Conservation (phyloP, 2,797 vertebrate genomes). For the Scleropages formosus region DNA sequence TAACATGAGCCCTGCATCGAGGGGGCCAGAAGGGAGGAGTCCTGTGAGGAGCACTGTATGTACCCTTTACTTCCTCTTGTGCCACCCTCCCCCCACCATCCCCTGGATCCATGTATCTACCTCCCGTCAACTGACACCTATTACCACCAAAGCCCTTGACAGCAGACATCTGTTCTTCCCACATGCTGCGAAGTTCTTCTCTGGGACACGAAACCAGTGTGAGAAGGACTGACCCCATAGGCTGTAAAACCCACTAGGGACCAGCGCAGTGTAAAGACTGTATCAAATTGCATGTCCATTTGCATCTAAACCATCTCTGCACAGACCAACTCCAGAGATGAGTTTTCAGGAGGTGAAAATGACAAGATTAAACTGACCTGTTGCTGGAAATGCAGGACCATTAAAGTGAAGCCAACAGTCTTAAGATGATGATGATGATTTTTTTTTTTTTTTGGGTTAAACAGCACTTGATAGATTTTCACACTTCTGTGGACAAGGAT, state of each 20-base stretch:
- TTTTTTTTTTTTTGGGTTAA: neutral
- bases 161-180: neutral
- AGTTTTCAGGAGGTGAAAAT: neutral
- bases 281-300: constrained; percentile 4
- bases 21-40: neutral
- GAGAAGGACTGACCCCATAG: neutral
- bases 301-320: constrained; percentile 14
- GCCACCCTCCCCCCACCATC: no score
- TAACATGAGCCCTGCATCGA: constrained; percentile 42
- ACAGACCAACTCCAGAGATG: neutral
- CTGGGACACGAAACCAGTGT: constrained; percentile 6
- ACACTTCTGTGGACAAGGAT: neutral
- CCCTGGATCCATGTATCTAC: no score
- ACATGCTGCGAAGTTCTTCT: neutral
- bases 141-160: no score
- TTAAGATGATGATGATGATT: neutral
- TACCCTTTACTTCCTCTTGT: no score
- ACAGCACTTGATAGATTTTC: neutral
- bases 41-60: no score
- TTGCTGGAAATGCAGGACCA: neutral
- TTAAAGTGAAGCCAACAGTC: neutral
- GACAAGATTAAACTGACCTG: no score
- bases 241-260: neutral
- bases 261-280: neutral
- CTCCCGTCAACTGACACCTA: no score